These are phyloP conservation scores for Prionace glauca DNA, from an alignment of 2,797 vertebrate genomes.

Conservation along the genomic window DNA sequence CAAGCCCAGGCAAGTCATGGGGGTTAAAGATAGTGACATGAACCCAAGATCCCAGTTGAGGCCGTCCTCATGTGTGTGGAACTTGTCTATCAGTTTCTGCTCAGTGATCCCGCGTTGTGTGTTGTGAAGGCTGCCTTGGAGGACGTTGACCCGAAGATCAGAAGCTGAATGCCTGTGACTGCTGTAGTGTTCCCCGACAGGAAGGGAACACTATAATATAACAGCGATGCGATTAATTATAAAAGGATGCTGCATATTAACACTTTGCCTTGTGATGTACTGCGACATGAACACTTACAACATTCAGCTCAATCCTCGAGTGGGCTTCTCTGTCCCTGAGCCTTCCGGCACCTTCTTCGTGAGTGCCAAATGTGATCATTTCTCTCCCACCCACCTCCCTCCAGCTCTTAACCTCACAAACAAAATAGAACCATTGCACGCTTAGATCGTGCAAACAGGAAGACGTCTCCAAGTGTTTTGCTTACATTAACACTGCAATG, in stretches of 20 bases:
- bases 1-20: too few relatives aligned
- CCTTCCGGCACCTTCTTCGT: neutral
- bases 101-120: too few relatives aligned
- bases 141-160: too few relatives aligned
- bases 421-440: neutral
- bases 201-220: neutral
- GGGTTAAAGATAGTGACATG: too few relatives aligned
- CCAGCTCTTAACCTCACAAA: neutral
- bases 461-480: neutral
- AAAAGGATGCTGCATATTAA: neutral
- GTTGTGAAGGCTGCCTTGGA: too few relatives aligned
- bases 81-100: too few relatives aligned
- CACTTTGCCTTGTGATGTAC: neutral
- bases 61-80: too few relatives aligned
- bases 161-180: too few relatives aligned
- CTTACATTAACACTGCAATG: too few relatives aligned
- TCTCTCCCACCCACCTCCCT: neutral
- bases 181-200: too few relatives aligned
- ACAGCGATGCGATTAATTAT: neutral
- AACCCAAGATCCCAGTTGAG: too few relatives aligned
- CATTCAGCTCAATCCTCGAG: neutral
- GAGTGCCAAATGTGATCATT: neutral
- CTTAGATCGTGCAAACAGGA: neutral
- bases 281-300: neutral
- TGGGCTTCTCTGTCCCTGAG: neutral